Conservation (phyloP, 2,797 vertebrate species). For the Numenius phaeopus region DNA sequence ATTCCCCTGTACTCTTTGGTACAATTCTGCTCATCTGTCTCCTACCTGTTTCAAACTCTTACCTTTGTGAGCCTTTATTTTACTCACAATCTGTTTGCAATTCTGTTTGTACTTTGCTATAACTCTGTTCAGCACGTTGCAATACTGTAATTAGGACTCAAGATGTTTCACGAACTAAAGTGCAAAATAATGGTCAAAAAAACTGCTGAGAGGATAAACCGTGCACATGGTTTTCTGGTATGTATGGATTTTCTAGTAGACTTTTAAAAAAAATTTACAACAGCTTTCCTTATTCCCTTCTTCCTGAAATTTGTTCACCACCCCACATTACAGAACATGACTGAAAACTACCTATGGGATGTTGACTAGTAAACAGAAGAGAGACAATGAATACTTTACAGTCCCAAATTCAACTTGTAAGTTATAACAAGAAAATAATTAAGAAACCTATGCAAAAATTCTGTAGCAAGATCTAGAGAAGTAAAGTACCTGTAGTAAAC, state of each 20-base stretch:
- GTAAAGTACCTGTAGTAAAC: conserved; percentile 37
- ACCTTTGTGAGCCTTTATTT: not conserved
- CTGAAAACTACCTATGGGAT: fast-evolving
- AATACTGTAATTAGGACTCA: not conserved
- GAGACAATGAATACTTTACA: not conserved
- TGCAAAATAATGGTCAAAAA: not conserved
- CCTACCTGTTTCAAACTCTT: not conserved
- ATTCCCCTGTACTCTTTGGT: not conserved
- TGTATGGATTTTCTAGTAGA: not conserved
- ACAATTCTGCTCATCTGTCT: not conserved
- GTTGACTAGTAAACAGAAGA: not conserved
- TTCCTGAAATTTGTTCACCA: not conserved
- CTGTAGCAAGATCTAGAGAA: conserved; percentile 2
- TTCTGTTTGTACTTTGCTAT: not conserved
- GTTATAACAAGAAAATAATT: not conserved
- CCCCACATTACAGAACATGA: not conserved
- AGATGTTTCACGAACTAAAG: not conserved
- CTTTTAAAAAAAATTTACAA: not conserved
- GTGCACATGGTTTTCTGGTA: not conserved
- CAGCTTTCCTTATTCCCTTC: not conserved
- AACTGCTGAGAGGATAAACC: not conserved
- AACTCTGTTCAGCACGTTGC: not conserved
- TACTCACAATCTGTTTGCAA: not conserved
- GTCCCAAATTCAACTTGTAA: not conserved
- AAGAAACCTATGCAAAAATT: conserved; percentile 30